Evolutionary conservation across 2,888 invertebrate species (phyloP).

Genomic region (Ichneumoninae sp.): DNA sequence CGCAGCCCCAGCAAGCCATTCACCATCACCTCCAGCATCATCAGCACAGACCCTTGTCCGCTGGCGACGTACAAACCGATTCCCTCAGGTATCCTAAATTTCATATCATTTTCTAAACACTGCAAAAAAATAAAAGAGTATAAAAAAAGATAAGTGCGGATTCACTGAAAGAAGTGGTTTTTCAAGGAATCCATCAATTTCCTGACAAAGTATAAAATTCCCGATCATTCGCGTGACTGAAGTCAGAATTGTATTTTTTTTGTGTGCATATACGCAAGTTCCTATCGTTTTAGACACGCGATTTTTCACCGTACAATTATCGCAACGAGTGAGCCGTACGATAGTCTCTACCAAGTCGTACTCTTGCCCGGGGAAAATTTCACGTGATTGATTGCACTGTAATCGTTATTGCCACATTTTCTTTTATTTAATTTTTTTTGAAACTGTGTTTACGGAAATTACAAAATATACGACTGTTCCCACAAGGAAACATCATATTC

Average conservation of each 20-base stretch:
- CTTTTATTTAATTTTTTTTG: too few species aligned
- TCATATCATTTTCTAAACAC: background rate
- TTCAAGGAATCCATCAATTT: background rate
- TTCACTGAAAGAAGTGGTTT: background rate
- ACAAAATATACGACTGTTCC: background rate
- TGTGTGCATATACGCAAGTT: background rate
- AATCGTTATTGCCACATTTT: too few species aligned
- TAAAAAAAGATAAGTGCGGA: background rate
- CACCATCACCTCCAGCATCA: conserved; percentile 76
- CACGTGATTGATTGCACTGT: too few species aligned
- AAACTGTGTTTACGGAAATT: background rate
- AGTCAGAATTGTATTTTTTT: background rate
- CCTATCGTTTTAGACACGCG: conserved; percentile 3
- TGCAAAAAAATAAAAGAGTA: too few species aligned
- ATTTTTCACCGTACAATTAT: conserved; percentile 8
- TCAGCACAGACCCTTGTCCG: conserved; percentile 74
- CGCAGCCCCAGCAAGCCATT: conserved; percentile 80
- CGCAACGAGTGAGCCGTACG: background rate
- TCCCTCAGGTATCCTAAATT: conserved; percentile 77
- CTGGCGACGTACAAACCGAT: conserved; percentile 80
- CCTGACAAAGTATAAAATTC: conserved; percentile 1
- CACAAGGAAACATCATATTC: background rate
- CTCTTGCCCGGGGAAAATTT: background rate
- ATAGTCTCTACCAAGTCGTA: background rate
- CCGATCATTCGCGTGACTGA: background rate